Evolutionary conservation across 1,140 invertebrate species (phyloP), one percentile per base, ranked within the genome.

Genomic region (Leptonema lineaticorne): DNA sequence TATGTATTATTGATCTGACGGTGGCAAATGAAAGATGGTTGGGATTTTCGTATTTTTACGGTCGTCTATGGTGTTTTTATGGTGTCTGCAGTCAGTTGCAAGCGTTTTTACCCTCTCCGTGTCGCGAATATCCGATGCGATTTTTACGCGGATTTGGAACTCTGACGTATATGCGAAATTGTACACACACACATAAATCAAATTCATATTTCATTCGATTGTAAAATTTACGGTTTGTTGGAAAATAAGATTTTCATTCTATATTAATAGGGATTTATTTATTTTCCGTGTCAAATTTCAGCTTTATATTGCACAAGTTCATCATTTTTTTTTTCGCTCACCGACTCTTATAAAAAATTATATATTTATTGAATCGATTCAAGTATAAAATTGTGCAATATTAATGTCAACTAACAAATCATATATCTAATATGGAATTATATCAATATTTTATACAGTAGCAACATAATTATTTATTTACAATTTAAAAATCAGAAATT

Each of bases 1-100:
- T 71, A 63, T 68, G 46, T 69, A 71, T 71, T 71, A 72, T 72
- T 63, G 63, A 72, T 72, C 64, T 68, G 63, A 63, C n/a, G 37
- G 63, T 48, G 28, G 37, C 29, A 41, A 62, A 59, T 48, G 62
- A 71, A 65, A 71, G 64, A 66, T 66, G 64, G 64, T 18, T 67
- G 41, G 46, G 70, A 68, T 67, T 69, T 72, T 69, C 65, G 57
- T 46, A 69, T 67, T 72, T 71, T 72, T 72, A 71, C 56, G 69
- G 69, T 50, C 60, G 66, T 68, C 69, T 67, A 60, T 53, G 20
- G 33, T 67, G 63, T 63, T 72, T 71, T 72, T 72, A 72, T 69
- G 63, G 67, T 45, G 29, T 62, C 33, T 46, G 67, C 59, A 68
- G 69, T 56, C 46, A 48, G 33, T 14, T 14, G 33, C 45, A 7